These are phyloP conservation scores for Rhinichthys osculus DNA, from an alignment of 2,797 vertebrate genomes.

Conservation along the genomic window DNA sequence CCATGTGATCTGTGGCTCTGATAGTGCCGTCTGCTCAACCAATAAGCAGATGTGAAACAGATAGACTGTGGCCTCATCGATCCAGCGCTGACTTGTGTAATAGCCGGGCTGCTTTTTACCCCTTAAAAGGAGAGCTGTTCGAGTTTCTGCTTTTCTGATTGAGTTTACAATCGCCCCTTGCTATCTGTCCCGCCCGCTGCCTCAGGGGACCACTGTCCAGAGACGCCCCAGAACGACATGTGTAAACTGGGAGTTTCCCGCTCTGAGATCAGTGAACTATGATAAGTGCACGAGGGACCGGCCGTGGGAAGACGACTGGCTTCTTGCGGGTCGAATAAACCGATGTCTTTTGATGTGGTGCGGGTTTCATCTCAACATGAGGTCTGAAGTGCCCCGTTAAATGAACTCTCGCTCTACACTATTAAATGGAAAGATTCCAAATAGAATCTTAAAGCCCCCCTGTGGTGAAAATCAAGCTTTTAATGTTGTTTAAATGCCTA, in stretches of 20 bases:
- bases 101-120: conserved; percentile 37
- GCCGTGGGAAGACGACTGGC: background rate
- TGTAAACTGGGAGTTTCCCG: conserved; percentile 56
- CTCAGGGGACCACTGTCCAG: conserved; percentile 65
- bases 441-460: background rate
- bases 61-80: conserved; percentile 49
- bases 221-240: conserved; percentile 69
- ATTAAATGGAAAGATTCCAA: background rate
- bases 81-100: conserved; percentile 38
- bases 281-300: background rate
- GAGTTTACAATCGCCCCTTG: conserved; percentile 60
- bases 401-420: background rate
- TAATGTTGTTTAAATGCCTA: too few species aligned
- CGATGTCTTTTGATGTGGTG: conserved; percentile 26
- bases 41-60: conserved; percentile 50
- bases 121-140: background rate
- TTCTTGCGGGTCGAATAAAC: background rate
- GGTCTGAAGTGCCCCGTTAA: background rate
- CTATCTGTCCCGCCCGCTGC: conserved; percentile 55
- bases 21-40: conserved; percentile 22
- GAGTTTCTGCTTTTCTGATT: conserved; percentile 30
- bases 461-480: too few species aligned
- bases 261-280: conserved; percentile 33
- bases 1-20: background rate
- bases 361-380: conserved; percentile 35